These are phyloP conservation scores for Pelobates fuscus DNA, from an alignment of 2,113 vertebrate species.

Conservation along the genomic window DNA sequence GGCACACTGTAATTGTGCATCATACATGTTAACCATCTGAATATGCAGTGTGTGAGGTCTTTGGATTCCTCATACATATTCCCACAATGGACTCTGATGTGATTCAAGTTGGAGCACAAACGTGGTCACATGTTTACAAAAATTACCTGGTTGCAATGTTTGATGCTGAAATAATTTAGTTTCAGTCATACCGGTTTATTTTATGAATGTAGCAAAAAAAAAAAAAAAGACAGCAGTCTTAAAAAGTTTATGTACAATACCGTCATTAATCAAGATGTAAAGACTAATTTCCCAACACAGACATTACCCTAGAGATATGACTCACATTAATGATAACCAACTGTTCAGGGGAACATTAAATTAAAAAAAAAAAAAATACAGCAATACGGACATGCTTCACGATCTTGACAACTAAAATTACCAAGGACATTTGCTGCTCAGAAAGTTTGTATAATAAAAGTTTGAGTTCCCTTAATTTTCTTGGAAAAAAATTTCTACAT, in stretches of 20 bases:
- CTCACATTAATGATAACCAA: constrained; percentile 5
- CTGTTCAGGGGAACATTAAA: background rate
- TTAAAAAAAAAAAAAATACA: constrained; percentile 21
- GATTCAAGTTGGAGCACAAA: background rate
- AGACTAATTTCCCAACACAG: constrained; percentile 18
- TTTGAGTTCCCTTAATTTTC: background rate
- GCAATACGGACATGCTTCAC: too few relatives aligned
- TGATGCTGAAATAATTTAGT: background rate
- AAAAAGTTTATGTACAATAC: too few relatives aligned
- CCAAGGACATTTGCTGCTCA: background rate
- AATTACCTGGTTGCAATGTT: background rate
- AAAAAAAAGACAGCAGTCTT: constrained; percentile 35
- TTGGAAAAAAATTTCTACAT: background rate
- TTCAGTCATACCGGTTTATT: background rate
- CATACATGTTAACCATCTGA: too few relatives aligned
- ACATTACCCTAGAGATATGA: constrained; percentile 26
- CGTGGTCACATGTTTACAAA: background rate
- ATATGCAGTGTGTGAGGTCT: background rate
- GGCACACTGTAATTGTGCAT: too few relatives aligned
- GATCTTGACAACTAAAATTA: too few relatives aligned
- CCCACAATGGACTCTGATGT: background rate
- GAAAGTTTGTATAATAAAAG: background rate
- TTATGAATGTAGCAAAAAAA: constrained; percentile 34
- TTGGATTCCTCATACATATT: background rate
- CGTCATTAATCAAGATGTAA: too few relatives aligned